These are phyloP conservation scores for Diloba caeruleocephala DNA, from an alignment of 2,888 invertebrate genomes.

Conservation along the genomic window DNA sequence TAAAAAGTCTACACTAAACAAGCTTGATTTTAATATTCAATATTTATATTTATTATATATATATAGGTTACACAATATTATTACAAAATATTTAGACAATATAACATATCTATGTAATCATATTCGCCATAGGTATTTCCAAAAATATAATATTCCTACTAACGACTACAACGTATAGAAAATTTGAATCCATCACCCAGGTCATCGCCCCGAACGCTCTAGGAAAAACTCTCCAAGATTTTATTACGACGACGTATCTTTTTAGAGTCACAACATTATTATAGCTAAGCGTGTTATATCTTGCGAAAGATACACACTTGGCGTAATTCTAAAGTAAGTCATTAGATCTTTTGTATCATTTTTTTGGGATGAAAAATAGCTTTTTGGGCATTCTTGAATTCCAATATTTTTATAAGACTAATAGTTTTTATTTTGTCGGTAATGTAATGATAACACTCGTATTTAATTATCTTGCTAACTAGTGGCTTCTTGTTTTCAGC, in stretches of 20 bases:
- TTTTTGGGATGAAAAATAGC: too few relatives aligned
- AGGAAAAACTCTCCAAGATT: slow-evolving; percentile 3
- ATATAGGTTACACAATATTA: too few relatives aligned
- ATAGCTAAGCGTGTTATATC: slow-evolving; percentile 9
- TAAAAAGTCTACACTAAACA: too few relatives aligned
- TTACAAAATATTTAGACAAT: neutral
- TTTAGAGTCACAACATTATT: slow-evolving; percentile 24
- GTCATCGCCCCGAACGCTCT: slow-evolving; percentile 20
- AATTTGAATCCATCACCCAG: slow-evolving; percentile 9
- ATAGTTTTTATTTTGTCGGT: too few relatives aligned
- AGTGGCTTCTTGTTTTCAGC: too few relatives aligned
- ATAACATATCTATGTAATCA: too few relatives aligned
- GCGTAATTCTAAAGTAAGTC: slow-evolving; percentile 17
- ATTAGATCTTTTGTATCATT: slow-evolving; percentile 27
- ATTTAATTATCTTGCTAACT: too few relatives aligned
- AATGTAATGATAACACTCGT: too few relatives aligned
- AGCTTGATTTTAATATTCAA: too few relatives aligned
- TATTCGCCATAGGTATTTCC: neutral
- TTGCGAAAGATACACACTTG: slow-evolving; percentile 13
- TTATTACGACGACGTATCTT: slow-evolving; percentile 10
- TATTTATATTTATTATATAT: too few relatives aligned
- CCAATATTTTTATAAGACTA: too few relatives aligned
- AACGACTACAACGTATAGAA: slow-evolving; percentile 8
- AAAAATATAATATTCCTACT: neutral
- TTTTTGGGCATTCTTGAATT: too few relatives aligned